A percentile compares a stretch with the other conserved stretches of the same genome.
Evolutionary conservation across 1,140 invertebrate species (phyloP).

Genomic region (Drosophila fuyamai): DNA sequence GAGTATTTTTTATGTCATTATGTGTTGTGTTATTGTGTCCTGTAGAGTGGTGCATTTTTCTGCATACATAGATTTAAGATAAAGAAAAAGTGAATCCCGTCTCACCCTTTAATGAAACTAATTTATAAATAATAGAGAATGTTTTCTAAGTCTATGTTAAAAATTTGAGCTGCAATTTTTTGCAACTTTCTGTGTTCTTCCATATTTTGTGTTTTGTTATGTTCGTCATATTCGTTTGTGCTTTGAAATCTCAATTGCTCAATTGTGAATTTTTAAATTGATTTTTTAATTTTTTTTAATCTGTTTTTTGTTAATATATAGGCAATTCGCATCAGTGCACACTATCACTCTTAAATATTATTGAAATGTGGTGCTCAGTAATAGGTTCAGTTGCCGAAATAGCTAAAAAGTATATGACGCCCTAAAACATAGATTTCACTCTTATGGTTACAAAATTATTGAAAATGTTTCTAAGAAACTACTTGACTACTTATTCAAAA

Average conservation of each 20-base stretch:
- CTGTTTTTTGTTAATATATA: neutral
- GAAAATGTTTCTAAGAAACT: neutral
- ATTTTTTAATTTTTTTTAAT: neutral
- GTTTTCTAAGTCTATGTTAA: too few relatives aligned
- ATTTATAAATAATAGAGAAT: too few relatives aligned
- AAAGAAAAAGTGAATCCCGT: too few relatives aligned
- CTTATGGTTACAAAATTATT: conserved; percentile 9
- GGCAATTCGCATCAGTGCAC: conserved; percentile 4
- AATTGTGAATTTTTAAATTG: conserved; percentile 1
- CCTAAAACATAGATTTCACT: conserved; percentile 3
- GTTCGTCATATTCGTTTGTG: conserved; percentile 5
- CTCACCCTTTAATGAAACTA: too few relatives aligned
- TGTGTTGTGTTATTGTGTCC: too few relatives aligned
- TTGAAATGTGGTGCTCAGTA: conserved; percentile 1
- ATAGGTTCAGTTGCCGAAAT: neutral
- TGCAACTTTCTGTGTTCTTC: neutral
- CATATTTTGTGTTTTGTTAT: conserved; percentile 14
- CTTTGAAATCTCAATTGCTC: neutral
- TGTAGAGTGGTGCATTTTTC: neutral
- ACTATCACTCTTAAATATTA: conserved; percentile 7
- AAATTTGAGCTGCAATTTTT: too few relatives aligned
- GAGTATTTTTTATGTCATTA: too few relatives aligned
- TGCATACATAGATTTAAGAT: conserved; percentile 1
- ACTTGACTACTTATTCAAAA: conserved; percentile 5
- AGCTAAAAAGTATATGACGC: conserved; percentile 1